These are phyloP conservation scores for Bettongia penicillata DNA, from an alignment of 2,113 vertebrate genomes.

Conservation along the genomic window DNA sequence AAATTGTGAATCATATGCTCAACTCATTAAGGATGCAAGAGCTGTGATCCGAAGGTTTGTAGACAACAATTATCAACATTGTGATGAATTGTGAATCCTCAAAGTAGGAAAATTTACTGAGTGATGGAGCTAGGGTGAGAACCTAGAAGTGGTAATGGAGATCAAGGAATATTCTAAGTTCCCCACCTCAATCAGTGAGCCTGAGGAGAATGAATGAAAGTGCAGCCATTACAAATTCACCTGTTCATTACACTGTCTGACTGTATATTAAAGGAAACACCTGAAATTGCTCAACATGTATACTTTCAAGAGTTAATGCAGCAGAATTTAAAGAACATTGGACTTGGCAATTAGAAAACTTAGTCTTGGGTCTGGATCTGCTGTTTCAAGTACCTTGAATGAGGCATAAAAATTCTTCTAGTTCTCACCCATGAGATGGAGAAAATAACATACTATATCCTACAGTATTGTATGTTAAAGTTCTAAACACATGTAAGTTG, in stretches of 20 bases:
- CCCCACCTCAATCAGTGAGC: neutral
- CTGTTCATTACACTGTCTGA: neutral
- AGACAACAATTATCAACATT: neutral
- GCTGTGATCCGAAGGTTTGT: neutral
- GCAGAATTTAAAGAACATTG: neutral
- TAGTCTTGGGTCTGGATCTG: neutral
- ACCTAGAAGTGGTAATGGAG: neutral
- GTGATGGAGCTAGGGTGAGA: neutral
- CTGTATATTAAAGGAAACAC: neutral
- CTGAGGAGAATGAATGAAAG: neutral
- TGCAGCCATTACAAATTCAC: neutral
- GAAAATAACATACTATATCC: neutral
- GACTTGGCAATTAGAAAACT: neutral
- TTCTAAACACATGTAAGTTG: neutral
- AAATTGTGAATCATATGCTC: neutral
- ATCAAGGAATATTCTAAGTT: neutral
- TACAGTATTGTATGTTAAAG: neutral
- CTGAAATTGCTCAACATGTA: neutral
- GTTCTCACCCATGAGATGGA: neutral
- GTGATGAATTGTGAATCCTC: neutral
- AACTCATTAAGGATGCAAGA: neutral
- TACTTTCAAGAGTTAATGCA: neutral
- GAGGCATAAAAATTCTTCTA: neutral
- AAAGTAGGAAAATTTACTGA: neutral
- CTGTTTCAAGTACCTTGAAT: neutral